Evolutionary conservation across 2,888 invertebrate species (phyloP).

Genomic region (Prostheceraeus crozeri): DNA sequence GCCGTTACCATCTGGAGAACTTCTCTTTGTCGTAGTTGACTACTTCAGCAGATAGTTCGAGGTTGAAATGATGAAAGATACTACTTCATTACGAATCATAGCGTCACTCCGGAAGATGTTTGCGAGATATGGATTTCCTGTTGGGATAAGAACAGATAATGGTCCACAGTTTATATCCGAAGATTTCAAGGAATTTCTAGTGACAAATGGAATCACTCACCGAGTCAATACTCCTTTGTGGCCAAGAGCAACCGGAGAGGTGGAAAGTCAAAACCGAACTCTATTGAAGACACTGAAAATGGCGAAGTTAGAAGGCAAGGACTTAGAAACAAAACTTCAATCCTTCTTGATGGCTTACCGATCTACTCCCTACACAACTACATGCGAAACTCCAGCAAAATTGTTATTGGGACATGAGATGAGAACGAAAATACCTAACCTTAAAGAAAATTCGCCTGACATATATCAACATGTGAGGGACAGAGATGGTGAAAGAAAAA

Average conservation of each 20-base stretch:
- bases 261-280: conserved; percentile 11
- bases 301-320: conserved; percentile 4
- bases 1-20: conserved; percentile 39
- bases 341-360: not conserved
- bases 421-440: not conserved
- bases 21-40: conserved; percentile 33
- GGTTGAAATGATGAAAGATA: not conserved
- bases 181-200: not conserved
- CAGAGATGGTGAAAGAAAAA: conserved; percentile 14
- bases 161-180: not conserved
- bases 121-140: conserved; percentile 14
- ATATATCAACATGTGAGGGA: conserved; percentile 16
- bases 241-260: conserved; percentile 1
- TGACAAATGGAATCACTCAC: not conserved
- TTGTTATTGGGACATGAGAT: conserved; percentile 6
- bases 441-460: conserved; percentile 1
- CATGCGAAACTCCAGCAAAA: not conserved
- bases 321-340: not conserved
- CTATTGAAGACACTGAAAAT: conserved; percentile 21
- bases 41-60: conserved; percentile 34
- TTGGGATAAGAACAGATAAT: conserved; percentile 2
- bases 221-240: not conserved
- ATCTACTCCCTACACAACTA: not conserved
- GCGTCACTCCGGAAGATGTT: not conserved
- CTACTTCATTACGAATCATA: not conserved